A percentile compares a stretch with the other conserved stretches of the same genome.
Conservation (phyloP, 2,888 invertebrate species). For the Caenorhabditis sulstoni region DNA sequence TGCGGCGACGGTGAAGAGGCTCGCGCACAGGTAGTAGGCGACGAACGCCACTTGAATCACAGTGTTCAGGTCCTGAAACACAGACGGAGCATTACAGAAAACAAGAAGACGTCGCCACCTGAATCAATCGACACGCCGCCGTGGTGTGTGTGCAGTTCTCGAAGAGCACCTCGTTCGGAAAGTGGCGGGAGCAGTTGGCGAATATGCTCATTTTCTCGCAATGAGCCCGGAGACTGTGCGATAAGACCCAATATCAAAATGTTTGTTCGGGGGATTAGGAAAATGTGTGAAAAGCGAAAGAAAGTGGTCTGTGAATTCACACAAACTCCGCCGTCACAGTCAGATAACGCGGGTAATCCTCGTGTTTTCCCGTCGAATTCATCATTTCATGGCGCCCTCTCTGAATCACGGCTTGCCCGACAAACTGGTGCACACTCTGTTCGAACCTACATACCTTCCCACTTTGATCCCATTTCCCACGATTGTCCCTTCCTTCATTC, state of each 20-base stretch:
- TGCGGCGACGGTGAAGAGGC: slow-evolving; percentile 8
- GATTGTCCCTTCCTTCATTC: no score
- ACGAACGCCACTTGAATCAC: slow-evolving; percentile 11
- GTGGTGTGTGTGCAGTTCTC: slow-evolving; percentile 28
- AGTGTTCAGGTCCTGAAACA: slow-evolving; percentile 30
- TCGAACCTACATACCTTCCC: no score
- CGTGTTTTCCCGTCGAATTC: neutral
- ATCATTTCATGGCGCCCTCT: no score
- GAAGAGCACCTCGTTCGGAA: slow-evolving; percentile 18
- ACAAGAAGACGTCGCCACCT: slow-evolving; percentile 4
- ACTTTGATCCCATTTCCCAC: no score
- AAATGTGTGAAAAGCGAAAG: neutral
- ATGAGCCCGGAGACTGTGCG: neutral
- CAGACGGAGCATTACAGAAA: no score
- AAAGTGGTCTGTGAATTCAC: neutral
- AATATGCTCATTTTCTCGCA: slow-evolving; percentile 27
- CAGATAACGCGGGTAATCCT: no score
- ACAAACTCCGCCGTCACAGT: no score
- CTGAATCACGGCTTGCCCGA: no score
- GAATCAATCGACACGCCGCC: slow-evolving; percentile 24
- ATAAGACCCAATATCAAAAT: no score
- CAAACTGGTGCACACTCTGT: no score
- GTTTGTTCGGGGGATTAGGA: no score
- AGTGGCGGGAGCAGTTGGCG: slow-evolving; percentile 36
- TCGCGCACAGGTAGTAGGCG: slow-evolving; percentile 15